Evolutionary conservation across 2,797 vertebrate genomes (phyloP).

Genomic region (Sebastiscus tertius): DNA sequence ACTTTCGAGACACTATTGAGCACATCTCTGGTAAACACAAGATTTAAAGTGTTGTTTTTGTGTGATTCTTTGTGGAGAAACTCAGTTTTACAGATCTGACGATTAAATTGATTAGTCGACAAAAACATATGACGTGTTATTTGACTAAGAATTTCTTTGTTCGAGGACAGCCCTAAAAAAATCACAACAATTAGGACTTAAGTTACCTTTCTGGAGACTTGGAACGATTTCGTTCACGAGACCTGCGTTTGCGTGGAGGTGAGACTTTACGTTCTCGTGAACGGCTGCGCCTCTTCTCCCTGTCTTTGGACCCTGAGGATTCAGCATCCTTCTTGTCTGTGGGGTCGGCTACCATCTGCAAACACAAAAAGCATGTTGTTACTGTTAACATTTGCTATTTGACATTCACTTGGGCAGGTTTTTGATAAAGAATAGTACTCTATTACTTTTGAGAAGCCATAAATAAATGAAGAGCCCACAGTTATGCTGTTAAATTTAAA

Average conservation of each 20-base stretch:
- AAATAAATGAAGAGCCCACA: neutral
- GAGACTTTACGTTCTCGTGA: constrained; percentile 89
- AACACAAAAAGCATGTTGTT: neutral
- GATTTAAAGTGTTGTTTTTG: neutral
- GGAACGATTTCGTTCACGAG: constrained; percentile 91
- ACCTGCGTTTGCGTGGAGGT: constrained; percentile 89
- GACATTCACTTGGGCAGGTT: neutral
- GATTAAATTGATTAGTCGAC: too few relatives aligned
- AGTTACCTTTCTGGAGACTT: constrained; percentile 91
- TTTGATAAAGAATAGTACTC: neutral
- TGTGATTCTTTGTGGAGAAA: too few relatives aligned
- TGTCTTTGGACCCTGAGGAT: constrained; percentile 83
- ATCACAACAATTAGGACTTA: neutral
- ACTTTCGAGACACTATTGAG: neutral
- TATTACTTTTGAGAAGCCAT: neutral
- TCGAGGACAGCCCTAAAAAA: neutral
- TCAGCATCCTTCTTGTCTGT: constrained; percentile 91
- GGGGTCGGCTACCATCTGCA: constrained; percentile 93
- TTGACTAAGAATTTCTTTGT: neutral
- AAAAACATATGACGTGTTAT: too few relatives aligned
- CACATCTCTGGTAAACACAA: neutral
- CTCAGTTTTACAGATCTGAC: too few relatives aligned
- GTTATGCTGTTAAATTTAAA: neutral
- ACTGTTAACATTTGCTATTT: neutral
- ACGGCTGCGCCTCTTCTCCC: constrained; percentile 84